Conservation (phyloP, 2,113 vertebrate species). For the Canis aureus region DNA sequence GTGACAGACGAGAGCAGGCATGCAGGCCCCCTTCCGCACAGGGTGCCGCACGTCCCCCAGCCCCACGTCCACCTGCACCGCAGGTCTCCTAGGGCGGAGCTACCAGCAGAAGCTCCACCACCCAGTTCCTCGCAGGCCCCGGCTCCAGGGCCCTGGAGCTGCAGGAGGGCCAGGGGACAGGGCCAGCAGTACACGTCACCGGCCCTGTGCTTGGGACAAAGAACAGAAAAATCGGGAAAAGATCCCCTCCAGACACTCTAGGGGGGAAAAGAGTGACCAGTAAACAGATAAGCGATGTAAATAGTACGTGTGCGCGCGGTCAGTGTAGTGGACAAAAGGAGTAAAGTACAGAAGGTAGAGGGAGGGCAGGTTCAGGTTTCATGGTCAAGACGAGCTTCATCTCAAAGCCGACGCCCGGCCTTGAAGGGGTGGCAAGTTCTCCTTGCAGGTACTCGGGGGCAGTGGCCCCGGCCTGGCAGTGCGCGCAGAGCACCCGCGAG, state of each 20-base stretch:
- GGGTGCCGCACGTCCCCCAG: too few relatives aligned
- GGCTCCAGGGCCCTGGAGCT: background rate
- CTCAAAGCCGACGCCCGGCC: background rate
- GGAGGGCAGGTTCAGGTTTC: background rate
- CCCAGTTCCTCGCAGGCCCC: too few relatives aligned
- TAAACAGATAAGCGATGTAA: background rate
- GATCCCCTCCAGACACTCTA: background rate
- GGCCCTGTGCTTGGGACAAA: background rate
- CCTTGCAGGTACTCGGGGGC: background rate
- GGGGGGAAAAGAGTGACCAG: background rate
- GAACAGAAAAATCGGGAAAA: background rate
- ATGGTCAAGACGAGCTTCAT: background rate
- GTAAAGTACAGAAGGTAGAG: background rate
- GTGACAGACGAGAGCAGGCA: background rate
- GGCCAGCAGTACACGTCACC: too few relatives aligned
- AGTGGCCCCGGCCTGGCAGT: background rate
- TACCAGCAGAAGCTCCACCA: background rate
- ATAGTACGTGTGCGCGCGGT: background rate
- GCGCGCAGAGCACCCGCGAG: background rate
- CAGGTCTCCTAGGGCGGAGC: background rate
- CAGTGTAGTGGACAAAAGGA: background rate
- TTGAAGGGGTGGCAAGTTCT: background rate
- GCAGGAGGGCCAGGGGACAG: too few relatives aligned
- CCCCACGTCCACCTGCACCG: accelerated
- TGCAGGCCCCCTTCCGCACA: background rate